Conservation (phyloP, 2,888 invertebrate genomes). For the Fissipunctia ypsillon region DNA sequence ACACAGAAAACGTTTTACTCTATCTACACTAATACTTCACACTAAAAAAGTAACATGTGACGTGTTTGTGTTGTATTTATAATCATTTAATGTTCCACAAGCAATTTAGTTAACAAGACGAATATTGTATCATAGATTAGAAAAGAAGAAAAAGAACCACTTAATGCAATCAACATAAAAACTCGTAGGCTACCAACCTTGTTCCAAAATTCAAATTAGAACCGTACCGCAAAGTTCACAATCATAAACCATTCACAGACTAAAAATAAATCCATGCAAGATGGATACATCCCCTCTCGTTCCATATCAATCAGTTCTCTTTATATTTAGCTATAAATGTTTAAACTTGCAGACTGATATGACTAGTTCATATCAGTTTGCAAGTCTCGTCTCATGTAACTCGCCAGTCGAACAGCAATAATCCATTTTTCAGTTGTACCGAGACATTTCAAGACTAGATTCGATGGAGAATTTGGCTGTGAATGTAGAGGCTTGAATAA, state of each 20-base stretch:
- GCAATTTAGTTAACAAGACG: no score
- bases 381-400: slow-evolving; percentile 28
- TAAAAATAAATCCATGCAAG: slow-evolving; percentile 37
- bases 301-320: slow-evolving; percentile 45
- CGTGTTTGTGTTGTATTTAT: not conserved
- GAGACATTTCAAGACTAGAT: slow-evolving; percentile 30
- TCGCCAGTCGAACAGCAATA: slow-evolving; percentile 16
- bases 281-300: slow-evolving; percentile 35
- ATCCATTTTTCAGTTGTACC: slow-evolving; percentile 41
- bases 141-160: no score
- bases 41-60: no score
- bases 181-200: no score
- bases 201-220: not conserved
- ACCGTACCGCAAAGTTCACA: not conserved
- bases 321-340: slow-evolving; percentile 38
- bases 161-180: not conserved
- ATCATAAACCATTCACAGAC: not conserved
- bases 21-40: no score
- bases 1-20: not conserved
- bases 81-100: no score
- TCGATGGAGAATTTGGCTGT: no score
- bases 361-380: no score
- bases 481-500: no score
- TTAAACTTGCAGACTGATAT: slow-evolving; percentile 41
- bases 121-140: no score